Percentiles rank a stretch among this genome's conserved stretches.
These are phyloP conservation scores for Byasa hedistus DNA, from an alignment of 2,888 invertebrate genomes.

Conservation along the genomic window DNA sequence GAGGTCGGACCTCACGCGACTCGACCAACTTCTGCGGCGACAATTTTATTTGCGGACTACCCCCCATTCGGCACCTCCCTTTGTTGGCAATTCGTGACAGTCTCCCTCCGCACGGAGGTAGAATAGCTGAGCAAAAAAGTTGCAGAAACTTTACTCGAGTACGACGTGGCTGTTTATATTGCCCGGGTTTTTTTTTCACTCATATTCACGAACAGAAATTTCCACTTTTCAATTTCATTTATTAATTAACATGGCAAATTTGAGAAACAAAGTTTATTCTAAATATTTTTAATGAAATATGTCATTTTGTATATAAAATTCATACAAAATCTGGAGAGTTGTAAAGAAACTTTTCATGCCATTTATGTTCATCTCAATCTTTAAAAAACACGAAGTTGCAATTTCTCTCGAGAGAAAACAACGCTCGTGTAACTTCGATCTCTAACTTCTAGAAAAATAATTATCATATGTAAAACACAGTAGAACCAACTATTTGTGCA, in stretches of 20 bases:
- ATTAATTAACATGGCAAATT: neutral
- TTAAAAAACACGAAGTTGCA: too few relatives aligned
- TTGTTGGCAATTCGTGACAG: conserved; percentile 43
- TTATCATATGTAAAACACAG: neutral
- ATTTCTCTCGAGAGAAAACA: too few relatives aligned
- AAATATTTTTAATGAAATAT: neutral
- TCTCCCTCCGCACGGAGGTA: conserved; percentile 40
- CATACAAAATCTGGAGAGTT: neutral
- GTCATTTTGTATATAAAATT: neutral
- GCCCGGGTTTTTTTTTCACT: conserved; percentile 30
- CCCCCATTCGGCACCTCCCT: conserved; percentile 53
- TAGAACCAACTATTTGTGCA: conserved; percentile 6
- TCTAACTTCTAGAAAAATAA: too few relatives aligned
- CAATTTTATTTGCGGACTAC: conserved; percentile 61
- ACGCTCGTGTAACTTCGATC: too few relatives aligned
- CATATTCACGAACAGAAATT: conserved; percentile 8
- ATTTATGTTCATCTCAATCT: too few relatives aligned
- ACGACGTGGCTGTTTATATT: conserved; percentile 35
- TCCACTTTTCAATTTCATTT: neutral
- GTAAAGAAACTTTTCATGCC: too few relatives aligned
- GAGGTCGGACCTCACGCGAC: conserved; percentile 46
- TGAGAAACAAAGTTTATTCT: neutral
- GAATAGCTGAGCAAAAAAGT: conserved; percentile 44
- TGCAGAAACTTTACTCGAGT: conserved; percentile 36
- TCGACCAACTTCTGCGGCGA: conserved; percentile 49